Percentiles rank a stretch among this genome's conserved stretches.
Evolutionary conservation across 2,797 vertebrate species (phyloP).

Genomic region (Micromesistius poutassou): DNA sequence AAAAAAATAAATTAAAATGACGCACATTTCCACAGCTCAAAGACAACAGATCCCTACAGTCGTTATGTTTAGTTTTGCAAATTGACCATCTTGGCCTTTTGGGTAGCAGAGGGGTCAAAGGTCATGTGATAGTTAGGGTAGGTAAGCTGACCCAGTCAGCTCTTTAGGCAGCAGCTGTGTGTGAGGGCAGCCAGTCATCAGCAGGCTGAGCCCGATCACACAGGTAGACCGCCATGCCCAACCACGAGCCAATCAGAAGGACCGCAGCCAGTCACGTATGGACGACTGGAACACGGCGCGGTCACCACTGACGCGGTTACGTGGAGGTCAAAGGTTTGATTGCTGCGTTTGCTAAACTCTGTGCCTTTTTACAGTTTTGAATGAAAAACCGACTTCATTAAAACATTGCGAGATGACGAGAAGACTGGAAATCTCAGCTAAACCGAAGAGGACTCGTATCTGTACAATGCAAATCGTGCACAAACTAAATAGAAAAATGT

Average conservation of each 20-base stretch:
- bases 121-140: not conserved
- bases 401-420: not conserved
- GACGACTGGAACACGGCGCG: not conserved
- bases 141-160: not conserved
- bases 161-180: not conserved
- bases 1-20: slow-evolving; percentile 83
- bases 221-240: too few species aligned
- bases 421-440: not conserved
- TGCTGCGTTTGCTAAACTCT: not conserved
- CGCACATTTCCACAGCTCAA: slow-evolving; percentile 60
- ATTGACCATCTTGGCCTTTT: slow-evolving; percentile 42
- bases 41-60: slow-evolving; percentile 24
- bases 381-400: not conserved
- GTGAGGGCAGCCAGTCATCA: not conserved
- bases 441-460: not conserved
- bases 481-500: not conserved
- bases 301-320: not conserved
- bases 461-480: not conserved
- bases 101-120: too few species aligned
- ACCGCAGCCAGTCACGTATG: not conserved
- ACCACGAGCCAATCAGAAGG: not conserved
- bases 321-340: not conserved
- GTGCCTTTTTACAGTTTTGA: not conserved
- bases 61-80: slow-evolving; percentile 21
- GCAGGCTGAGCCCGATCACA: not conserved